Evolutionary conservation across 2,888 invertebrate genomes (phyloP), one percentile per base, ranked within the genome.

Genomic region (Elysia crispata): DNA sequence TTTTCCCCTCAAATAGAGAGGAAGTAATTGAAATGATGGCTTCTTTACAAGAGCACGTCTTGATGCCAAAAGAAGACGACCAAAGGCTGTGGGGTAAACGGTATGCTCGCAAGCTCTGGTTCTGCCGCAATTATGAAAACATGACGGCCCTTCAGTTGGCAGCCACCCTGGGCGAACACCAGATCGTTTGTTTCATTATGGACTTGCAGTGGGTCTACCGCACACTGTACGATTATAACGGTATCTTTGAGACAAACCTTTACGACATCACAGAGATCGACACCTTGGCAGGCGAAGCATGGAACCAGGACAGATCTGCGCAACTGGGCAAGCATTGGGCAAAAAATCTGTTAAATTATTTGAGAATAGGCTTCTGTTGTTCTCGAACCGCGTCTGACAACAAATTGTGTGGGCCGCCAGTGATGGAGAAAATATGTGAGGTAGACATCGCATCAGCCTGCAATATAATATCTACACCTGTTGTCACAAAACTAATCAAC

Each of bases 231-330:
- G 82, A 85, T 50, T 85, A 87, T 79, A 87, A 88, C 79, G 88
- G 88, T n/a, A 76, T 87, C n/a, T 87, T 87, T 82, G 87, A 88
- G 75, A 81, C 84, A n/a, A 85, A 86, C 50, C 78, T 84, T 31
- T 87, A 85, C 78, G 88, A 88, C 76, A 85, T 88, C 28, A 86
- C 87, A 8, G 88, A 88, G 76, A 86, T 88, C 28, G 87, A 88
- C 76, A 86, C 86, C n/a, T 79, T 86, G n/a, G 82, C 86, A 1
- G 69, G 76, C 23, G 49, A 23, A 6, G 30, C 23, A 20, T 76
- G 66, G 64, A 54, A 73, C 18, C 20, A 28, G 11, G 13, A 31
- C 41, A 13, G 31, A 41, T 41, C 41, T 41, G 41, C 41, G 41
- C 41, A 41, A 3, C 11, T 41, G 11, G 41, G 41, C 41, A 41